Base-by-base conservation (phyloP, 2,113 vertebrate genomes). In the Coreoperca whiteheadi region DNA sequence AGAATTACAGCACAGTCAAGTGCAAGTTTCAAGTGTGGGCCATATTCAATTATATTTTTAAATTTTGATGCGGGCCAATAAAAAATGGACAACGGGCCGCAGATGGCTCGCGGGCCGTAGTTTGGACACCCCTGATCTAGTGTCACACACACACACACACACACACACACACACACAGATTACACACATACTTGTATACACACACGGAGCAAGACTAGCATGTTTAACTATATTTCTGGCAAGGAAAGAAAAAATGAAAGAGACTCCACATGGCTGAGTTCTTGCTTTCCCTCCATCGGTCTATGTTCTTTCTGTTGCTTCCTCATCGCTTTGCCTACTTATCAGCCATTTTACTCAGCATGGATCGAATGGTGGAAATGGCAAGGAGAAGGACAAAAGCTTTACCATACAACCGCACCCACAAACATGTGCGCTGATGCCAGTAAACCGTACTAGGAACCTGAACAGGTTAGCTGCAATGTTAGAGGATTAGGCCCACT, bases 331-430 rank as follows among this genome's bases (percentile, higher is more conserved):
- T 80, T 74, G n/a, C 81, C 16, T 73, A 16, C 23, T 85, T 77
- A 82, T 87, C 71, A 79, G 67, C n/a, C 46, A 48, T 71, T 82
- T 82, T 79, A 37, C 43, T 79, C 66, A 66, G 50, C 37, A 12
- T 30, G 30, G 67, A 87, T 83, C 51, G 61, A 84, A 84, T 25
- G 64, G 34, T 73, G 65, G 51, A 84, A 79, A 81, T 82, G 68
- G 50, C 80, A 85, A 70, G 56, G n/a, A 82, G 39, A 53, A 28
- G 53, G 20, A 74, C 43, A 66, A 53, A 50, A 32, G 75, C 63
- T 56, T 32, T 32, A 10, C 11, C 51, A 59, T 54, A 63, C 43
- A 73, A 37, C 54, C 25, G 21, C 30, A 51, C 23, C 4, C 59
- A 54, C 57, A 54, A 16, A 20, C 8, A n/a, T 6, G 39, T 41